Evolutionary conservation across 2,797 vertebrate species (phyloP).

Genomic region (Sebastes trivittatus): DNA sequence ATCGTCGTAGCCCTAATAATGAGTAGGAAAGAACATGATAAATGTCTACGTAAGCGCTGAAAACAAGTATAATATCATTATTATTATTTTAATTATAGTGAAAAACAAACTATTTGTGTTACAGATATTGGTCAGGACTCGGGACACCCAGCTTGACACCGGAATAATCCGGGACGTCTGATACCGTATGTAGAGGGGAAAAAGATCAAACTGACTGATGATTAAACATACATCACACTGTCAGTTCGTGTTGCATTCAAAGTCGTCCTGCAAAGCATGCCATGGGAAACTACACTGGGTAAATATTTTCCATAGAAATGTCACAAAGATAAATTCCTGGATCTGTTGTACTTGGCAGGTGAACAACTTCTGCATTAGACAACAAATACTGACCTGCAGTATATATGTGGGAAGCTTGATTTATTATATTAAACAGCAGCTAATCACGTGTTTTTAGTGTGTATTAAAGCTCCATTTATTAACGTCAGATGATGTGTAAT

Average conservation of each 20-base stretch:
- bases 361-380: neutral
- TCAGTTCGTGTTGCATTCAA: no score
- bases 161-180: no score
- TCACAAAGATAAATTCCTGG: neutral
- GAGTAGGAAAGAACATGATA: no score
- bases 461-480: neutral
- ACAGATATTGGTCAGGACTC: no score
- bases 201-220: no score
- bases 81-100: no score
- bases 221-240: no score
- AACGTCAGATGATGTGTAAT: neutral
- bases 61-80: no score
- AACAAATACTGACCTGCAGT: neutral
- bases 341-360: neutral
- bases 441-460: neutral
- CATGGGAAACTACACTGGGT: neutral
- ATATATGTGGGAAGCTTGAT: neutral
- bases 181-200: no score
- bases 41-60: no score
- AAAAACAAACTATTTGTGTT: no score
- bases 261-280: neutral
- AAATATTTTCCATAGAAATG: neutral
- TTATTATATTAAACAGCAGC: slow-evolving; percentile 1
- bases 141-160: no score
- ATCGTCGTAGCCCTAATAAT: fast-evolving